Evolutionary conservation across 35 echinoderm and acorn worm genomes (phyloP), one percentile per base, ranked within the genome.

Genomic region (Patiria miniata): DNA sequence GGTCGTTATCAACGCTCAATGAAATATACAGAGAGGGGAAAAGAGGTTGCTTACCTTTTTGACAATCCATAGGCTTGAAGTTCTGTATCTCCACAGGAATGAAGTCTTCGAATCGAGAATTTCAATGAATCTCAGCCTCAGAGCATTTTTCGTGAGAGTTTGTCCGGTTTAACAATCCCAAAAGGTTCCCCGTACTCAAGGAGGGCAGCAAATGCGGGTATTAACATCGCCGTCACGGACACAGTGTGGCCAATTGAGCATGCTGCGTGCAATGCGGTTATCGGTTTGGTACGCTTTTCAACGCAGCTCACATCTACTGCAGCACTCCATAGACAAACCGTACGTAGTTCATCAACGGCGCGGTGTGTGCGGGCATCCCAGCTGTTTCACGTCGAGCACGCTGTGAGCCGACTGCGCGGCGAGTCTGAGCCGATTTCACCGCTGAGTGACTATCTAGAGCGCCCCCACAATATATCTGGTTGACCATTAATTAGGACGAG

Each of bases 241-340:
- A 73, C 65, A 23, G 65, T 73, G 65, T 73, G 65, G 65, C 65
- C 65, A 73, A 73, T 73, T 73, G 65, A 23, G 65, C 65, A 73
- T 73, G 65, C 65, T n/a, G 29, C 65, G 19, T 23, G 65, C 65
- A 73, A 73, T 73, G 65, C 34, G 65, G 65, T 73, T 73, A 73
- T 73, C 65, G 65, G 65, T 26, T 73, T n/a, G n/a, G n/a, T n/a
- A 30, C 26, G 26, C 65, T 18, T 23, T 73, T 30, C 26, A 30
- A 73, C 29, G 26, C 65, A 14, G 7, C 26, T 73, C 65, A 73
- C 65, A 73, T 73, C 65, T 73, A 28, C 26, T 22, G 34, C 65
- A 73, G 65, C 29, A 32, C 65, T 73, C 65, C 65, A 73, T 73
- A 73, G 65, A 73, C 65, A 73, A 73, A 73, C 26, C 65, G 65